These are phyloP conservation scores for Xiphophorus birchmanni DNA, from an alignment of 2,797 vertebrate species.

Conservation along the genomic window DNA sequence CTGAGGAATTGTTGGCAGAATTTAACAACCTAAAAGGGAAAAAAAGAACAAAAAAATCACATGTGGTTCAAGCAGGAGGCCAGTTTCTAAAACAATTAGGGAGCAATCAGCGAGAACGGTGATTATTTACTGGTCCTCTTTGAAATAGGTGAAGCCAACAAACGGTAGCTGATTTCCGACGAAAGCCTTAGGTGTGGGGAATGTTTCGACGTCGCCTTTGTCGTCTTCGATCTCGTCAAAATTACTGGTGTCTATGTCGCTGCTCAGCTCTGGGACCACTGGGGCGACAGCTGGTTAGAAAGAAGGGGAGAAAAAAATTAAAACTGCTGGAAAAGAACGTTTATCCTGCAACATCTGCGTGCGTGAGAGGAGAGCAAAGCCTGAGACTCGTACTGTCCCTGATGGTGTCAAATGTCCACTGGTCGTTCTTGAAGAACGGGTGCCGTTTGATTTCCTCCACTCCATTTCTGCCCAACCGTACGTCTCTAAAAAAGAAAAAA, in stretches of 20 bases:
- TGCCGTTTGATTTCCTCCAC: slow-evolving; percentile 97
- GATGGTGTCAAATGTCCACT: slow-evolving; percentile 97
- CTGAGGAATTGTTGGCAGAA: slow-evolving; percentile 84
- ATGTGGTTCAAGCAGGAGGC: slow-evolving; percentile 2
- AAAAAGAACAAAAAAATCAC: slow-evolving; percentile 38
- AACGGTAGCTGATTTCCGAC: slow-evolving; percentile 98
- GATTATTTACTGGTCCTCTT: slow-evolving; percentile 93
- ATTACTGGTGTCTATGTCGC: slow-evolving; percentile 98
- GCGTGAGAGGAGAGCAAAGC: background rate
- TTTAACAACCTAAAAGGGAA: slow-evolving; percentile 87
- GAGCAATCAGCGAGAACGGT: background rate
- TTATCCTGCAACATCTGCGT: background rate
- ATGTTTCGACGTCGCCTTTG: slow-evolving; percentile 96
- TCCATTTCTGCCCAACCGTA: slow-evolving; percentile 93
- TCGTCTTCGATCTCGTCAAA: slow-evolving; percentile 98
- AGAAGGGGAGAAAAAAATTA: background rate
- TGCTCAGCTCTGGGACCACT: slow-evolving; percentile 96
- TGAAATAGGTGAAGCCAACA: slow-evolving; percentile 98
- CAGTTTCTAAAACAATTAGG: slow-evolving; percentile 3
- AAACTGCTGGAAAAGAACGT: slow-evolving; percentile 13
- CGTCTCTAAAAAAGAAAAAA: slow-evolving; percentile 82
- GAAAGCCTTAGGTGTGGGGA: slow-evolving; percentile 96
- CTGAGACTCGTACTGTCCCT: slow-evolving; percentile 89
- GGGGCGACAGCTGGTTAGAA: slow-evolving; percentile 88
- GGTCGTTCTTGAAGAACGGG: slow-evolving; percentile 95